Evolutionary conservation across 2,113 vertebrate species (phyloP).

Genomic region (Martes martes): DNA sequence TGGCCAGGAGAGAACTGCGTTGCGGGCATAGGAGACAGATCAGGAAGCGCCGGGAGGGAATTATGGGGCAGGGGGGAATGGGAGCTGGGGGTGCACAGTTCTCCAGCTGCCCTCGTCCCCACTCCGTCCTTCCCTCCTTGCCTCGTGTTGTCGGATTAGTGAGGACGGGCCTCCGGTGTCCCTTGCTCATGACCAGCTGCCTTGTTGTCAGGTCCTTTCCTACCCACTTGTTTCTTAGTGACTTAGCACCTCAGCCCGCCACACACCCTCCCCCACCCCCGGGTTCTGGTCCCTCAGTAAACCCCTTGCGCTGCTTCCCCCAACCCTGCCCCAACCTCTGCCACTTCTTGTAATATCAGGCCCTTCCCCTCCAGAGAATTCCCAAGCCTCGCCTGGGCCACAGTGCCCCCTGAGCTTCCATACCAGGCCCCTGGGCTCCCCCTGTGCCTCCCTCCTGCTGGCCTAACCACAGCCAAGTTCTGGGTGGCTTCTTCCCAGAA

Average conservation of each 20-base stretch:
- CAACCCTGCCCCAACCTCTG: background rate
- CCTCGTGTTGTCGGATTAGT: background rate
- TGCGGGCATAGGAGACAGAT: background rate
- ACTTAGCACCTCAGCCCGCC: background rate
- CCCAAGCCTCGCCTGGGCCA: background rate
- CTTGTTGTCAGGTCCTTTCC: background rate
- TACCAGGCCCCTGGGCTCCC: background rate
- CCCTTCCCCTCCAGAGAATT: background rate
- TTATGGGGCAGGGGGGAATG: accelerated
- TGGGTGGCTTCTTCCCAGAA: background rate
- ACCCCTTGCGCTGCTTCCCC: too few relatives aligned
- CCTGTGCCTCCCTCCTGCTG: background rate
- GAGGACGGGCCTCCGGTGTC: background rate
- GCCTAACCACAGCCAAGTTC: background rate
- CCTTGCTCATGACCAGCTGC: background rate
- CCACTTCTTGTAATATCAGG: background rate
- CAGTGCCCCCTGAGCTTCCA: background rate
- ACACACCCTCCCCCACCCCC: too few relatives aligned
- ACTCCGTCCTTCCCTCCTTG: background rate
- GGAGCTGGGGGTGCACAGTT: accelerated
- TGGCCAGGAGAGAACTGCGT: background rate
- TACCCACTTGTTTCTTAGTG: background rate
- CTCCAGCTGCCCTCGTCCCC: background rate
- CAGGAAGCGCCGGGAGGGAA: background rate
- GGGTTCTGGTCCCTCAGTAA: background rate